Percentiles rank a stretch among this genome's conserved stretches.
Conservation (phyloP, 2,888 invertebrate genomes). For the Drepana falcataria region DNA sequence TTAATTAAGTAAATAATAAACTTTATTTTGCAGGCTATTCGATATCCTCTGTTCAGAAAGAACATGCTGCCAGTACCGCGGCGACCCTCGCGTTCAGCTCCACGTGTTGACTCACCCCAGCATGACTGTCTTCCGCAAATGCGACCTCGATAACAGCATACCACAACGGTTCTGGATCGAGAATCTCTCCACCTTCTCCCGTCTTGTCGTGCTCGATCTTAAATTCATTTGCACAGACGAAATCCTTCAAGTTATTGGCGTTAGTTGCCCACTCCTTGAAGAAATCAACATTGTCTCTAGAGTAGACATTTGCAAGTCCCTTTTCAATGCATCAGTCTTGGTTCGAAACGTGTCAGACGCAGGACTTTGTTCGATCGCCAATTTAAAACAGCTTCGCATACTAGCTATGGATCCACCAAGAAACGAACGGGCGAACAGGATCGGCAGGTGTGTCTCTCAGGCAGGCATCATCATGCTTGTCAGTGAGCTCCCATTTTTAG, state of each 20-base stretch:
- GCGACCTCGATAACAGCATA: conserved; percentile 65
- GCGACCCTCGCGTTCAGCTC: conserved; percentile 67
- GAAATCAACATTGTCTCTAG: conserved; percentile 72
- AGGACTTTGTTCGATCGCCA: conserved; percentile 56
- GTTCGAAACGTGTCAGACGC: conserved; percentile 69
- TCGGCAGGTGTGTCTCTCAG: conserved; percentile 69
- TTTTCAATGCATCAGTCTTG: conserved; percentile 68
- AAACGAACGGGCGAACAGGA: conserved; percentile 59
- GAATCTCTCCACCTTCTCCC: conserved; percentile 50
- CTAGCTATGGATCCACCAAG: conserved; percentile 70
- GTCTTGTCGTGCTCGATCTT: conserved; percentile 63
- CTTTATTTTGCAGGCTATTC: conserved; percentile 64
- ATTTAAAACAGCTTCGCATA: conserved; percentile 57
- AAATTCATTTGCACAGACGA: conserved; percentile 75
- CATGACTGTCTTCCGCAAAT: conserved; percentile 68
- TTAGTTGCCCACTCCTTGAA: conserved; percentile 56
- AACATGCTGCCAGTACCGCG: conserved; percentile 58
- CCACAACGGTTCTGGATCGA: conserved; percentile 64
- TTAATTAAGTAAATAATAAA: background rate
- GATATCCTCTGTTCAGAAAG: conserved; percentile 73
- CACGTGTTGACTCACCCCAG: conserved; percentile 63
- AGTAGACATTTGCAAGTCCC: conserved; percentile 68
- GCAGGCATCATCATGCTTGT: conserved; percentile 63
- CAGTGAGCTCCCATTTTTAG: conserved; percentile 57
- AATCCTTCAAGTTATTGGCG: conserved; percentile 62